Base-by-base conservation (phyloP, 2,888 invertebrate species). In the Drosophila leonis region DNA sequence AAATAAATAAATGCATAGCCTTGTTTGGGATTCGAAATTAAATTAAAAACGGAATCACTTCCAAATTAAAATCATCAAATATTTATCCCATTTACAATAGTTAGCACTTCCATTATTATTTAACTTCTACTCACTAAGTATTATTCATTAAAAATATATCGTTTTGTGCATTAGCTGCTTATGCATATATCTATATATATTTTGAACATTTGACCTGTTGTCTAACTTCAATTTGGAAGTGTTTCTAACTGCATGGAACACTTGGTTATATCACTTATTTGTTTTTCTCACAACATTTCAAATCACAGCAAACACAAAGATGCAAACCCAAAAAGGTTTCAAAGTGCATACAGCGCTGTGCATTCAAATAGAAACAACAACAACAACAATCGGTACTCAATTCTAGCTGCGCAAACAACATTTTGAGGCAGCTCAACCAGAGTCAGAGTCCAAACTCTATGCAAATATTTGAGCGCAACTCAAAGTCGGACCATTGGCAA, bases 231-330 rank as follows among this genome's bases (percentile, higher is more conserved):
- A 3, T 35, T 27, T 51, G 15, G 9, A 31, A 65, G 49, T 49
- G 31, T 33, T 48, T n/a, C 35, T 18, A 48, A 18, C n/a, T 27
- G 65, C 60, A 33, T 51, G 9, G 12, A 42, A 49, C 66, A 41
- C 41, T 27, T 56, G 61, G 33, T 55, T 56, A 61, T 39, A 61
- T 56, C 59, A 65, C 54, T 33, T 90, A 71, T 90, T 86, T 90
- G 78, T 72, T 72, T 84, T 90, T 90, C 88, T 80, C 88, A 88
- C 85, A 89, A 70, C 74, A 80, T 73, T 85, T 80, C 59, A 65
- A 86, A 88, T 81, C 76, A 81, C 83, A 39, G 74, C 72, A 77
- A 70, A 84, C 74, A 82, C 77, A 9, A 44, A 37, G 66, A 80
- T 71, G 57, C 66, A 80, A 80, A 54, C 41, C 57, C 61, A 55